phyloP scores from a whole-genome alignment of 2,797 vertebrate species.

The Anas bahamensis region DNA sequence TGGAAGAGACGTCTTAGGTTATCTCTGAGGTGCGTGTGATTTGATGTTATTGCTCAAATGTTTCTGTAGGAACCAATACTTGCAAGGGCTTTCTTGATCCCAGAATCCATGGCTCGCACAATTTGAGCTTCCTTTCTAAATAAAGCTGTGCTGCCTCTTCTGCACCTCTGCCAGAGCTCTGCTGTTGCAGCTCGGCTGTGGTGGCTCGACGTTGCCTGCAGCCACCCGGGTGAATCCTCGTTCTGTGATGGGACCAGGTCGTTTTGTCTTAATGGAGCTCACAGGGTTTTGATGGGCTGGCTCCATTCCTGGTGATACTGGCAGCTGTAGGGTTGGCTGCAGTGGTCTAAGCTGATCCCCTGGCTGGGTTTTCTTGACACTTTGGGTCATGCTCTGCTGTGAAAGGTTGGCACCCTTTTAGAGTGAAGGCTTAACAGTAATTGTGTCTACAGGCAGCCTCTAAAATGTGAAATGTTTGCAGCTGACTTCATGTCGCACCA shows the following conservation, averaged over 20 bases:
- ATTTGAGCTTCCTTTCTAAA: background rate
- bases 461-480: background rate
- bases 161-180: background rate
- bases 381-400: background rate
- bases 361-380: background rate
- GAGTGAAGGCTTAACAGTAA: background rate
- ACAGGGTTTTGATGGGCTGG: background rate
- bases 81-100: background rate
- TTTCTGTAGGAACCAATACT: background rate
- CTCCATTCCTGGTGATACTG: background rate
- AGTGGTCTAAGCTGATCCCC: background rate
- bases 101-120: background rate
- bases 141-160: background rate
- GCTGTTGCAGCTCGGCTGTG: background rate
- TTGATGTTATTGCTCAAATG: background rate
- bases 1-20: background rate
- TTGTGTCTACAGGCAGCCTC: fast-evolving
- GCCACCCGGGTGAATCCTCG: fast-evolving
- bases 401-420: background rate
- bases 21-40: background rate
- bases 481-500: background rate
- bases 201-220: background rate
- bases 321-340: background rate
- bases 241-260: background rate
- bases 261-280: background rate